A percentile compares a stretch with the other conserved stretches of the same genome.
Evolutionary conservation across 2,797 vertebrate genomes (phyloP).

Genomic region (Numenius phaeopus): DNA sequence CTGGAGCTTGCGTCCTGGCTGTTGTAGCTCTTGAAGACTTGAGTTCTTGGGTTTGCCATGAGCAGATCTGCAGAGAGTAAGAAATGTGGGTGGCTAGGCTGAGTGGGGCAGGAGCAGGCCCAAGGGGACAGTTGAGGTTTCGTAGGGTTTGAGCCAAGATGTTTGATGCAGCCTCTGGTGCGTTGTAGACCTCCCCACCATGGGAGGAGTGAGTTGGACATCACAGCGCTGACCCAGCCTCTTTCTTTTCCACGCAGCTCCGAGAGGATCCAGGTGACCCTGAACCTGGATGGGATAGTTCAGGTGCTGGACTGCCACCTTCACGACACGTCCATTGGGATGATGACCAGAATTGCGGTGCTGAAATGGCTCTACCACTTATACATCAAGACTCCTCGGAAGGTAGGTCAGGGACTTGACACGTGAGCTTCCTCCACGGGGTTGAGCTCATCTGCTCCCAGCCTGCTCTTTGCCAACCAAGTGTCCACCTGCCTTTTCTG

Average conservation of each 20-base stretch:
- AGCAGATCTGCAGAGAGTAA: not conserved
- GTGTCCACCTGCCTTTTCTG: not conserved
- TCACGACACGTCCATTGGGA: conserved; percentile 90
- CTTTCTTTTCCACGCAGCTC: conserved; percentile 57
- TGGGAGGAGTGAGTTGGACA: not conserved
- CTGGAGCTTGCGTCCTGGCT: not conserved
- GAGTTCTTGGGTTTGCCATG: not conserved
- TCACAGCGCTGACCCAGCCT: not conserved
- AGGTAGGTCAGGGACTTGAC: conserved; percentile 73
- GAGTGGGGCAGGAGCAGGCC: not conserved
- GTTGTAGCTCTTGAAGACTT: not conserved
- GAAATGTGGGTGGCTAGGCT: not conserved
- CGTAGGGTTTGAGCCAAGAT: not conserved
- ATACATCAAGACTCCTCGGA: conserved; percentile 97
- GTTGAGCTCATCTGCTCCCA: not conserved
- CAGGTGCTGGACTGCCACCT: conserved; percentile 95
- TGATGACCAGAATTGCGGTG: conserved; percentile 98
- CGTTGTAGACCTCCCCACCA: fast-evolving
- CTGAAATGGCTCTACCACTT: conserved; percentile 98
- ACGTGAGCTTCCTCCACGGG: not conserved
- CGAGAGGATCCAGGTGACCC: conserved; percentile 86
- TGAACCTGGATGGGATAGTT: conserved; percentile 97
- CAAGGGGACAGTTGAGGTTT: not conserved
- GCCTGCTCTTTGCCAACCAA: not conserved
- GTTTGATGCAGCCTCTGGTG: not conserved